Evolutionary conservation across 2,797 vertebrate genomes (phyloP).

Genomic region (Chloroceryle inda): DNA sequence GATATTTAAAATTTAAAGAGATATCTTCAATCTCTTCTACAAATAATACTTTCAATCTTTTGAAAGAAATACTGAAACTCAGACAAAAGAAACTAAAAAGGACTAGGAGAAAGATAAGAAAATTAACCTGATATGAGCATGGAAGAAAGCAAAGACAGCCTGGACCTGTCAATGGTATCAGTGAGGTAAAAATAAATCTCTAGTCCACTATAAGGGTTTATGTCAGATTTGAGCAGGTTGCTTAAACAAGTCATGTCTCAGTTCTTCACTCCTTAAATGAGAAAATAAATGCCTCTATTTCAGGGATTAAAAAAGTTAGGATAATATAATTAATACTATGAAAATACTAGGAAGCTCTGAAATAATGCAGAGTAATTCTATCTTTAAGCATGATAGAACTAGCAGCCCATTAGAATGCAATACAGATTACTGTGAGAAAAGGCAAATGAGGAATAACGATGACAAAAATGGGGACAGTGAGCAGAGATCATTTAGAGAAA

Average conservation of each 20-base stretch:
- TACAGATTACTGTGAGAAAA: background rate
- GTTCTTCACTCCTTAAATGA: background rate
- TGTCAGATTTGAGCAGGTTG: conserved; percentile 17
- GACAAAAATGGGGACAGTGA: background rate
- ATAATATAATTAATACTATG: background rate
- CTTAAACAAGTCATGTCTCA: conserved; percentile 19
- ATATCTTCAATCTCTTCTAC: conserved; percentile 2
- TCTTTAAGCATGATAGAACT: background rate
- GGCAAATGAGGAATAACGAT: background rate
- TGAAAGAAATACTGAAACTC: background rate
- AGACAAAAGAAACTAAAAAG: conserved; percentile 23
- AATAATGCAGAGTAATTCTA: background rate
- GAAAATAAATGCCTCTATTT: conserved; percentile 14
- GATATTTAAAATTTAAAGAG: conserved; percentile 14
- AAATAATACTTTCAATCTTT: background rate
- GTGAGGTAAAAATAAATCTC: conserved; percentile 18
- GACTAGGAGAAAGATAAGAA: background rate
- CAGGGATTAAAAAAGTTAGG: conserved; percentile 1
- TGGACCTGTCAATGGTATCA: background rate
- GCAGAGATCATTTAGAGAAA: background rate
- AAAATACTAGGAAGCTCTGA: background rate
- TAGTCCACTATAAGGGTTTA: background rate
- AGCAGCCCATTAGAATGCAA: background rate
- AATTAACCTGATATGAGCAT: conserved; percentile 25
- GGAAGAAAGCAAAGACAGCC: background rate